phyloP scores from a whole-genome alignment of 2,888 invertebrate species.

The Tiphia femorata region DNA sequence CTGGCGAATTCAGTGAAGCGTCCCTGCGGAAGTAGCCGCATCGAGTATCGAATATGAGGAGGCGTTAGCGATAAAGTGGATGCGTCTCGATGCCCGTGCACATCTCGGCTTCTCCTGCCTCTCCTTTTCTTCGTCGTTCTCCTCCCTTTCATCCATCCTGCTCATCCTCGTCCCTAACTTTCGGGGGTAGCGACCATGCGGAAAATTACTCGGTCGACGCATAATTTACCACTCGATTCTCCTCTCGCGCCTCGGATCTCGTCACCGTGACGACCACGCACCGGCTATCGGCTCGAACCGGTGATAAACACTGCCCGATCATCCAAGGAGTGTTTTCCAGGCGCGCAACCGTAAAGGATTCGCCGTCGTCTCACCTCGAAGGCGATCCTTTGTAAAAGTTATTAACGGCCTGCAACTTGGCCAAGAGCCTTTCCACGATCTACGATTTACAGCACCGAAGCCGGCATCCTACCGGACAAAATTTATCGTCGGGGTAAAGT shows the following conservation, averaged over 20 bases:
- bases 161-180: too few relatives aligned
- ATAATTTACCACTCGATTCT: neutral
- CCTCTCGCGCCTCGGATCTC: neutral
- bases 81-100: too few relatives aligned
- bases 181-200: too few relatives aligned
- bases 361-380: neutral
- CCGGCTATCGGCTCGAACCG: neutral
- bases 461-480: too few relatives aligned
- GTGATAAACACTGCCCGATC: neutral
- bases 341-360: neutral
- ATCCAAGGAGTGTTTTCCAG: neutral
- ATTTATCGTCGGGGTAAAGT: too few relatives aligned
- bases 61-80: neutral
- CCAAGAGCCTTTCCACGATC: neutral
- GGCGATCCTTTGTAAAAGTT: neutral
- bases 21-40: neutral
- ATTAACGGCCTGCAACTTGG: neutral
- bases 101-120: too few relatives aligned
- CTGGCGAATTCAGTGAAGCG: neutral
- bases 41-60: neutral
- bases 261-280: neutral
- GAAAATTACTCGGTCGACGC: neutral
- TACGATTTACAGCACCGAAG: neutral
- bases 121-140: too few relatives aligned
- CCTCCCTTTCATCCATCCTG: too few relatives aligned